Evolutionary conservation across 2,113 vertebrate genomes (phyloP).

Genomic region (Pterophyllum scalare): DNA sequence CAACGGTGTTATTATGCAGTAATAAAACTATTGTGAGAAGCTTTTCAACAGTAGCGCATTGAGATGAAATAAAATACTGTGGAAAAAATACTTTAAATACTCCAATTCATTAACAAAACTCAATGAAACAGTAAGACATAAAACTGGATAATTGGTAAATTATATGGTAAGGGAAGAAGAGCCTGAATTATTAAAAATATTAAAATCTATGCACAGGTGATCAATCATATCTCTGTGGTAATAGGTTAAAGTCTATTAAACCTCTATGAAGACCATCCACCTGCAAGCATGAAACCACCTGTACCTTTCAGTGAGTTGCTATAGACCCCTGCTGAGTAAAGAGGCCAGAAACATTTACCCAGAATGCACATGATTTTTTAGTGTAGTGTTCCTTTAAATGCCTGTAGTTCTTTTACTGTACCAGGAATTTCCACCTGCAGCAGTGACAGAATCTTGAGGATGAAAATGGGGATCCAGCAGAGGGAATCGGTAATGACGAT

Average conservation of each 20-base stretch:
- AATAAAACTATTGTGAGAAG: background rate
- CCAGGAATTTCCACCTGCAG: slow-evolving; percentile 97
- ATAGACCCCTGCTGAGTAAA: no score
- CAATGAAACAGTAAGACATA: background rate
- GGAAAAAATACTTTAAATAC: no score
- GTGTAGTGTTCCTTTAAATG: background rate
- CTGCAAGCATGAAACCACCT: background rate
- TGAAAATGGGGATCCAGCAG: slow-evolving; percentile 97
- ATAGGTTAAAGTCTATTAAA: background rate
- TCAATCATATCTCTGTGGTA: background rate
- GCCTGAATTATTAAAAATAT: background rate
- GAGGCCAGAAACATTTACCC: no score
- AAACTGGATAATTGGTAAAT: background rate
- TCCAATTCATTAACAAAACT: background rate
- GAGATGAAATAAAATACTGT: no score
- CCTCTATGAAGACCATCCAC: background rate
- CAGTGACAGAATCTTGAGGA: slow-evolving; percentile 95
- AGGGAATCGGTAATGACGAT: slow-evolving; percentile 97
- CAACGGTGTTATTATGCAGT: accelerated
- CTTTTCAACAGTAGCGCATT: background rate
- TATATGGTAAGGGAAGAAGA: no score
- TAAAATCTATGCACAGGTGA: background rate
- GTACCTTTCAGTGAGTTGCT: background rate
- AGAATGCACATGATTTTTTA: background rate
- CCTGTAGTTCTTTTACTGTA: slow-evolving; percentile 63